A percentile compares a stretch with the other conserved stretches of the same genome.
Conservation (phyloP, 1,140 invertebrate species). For the Drosophila persimilis region DNA sequence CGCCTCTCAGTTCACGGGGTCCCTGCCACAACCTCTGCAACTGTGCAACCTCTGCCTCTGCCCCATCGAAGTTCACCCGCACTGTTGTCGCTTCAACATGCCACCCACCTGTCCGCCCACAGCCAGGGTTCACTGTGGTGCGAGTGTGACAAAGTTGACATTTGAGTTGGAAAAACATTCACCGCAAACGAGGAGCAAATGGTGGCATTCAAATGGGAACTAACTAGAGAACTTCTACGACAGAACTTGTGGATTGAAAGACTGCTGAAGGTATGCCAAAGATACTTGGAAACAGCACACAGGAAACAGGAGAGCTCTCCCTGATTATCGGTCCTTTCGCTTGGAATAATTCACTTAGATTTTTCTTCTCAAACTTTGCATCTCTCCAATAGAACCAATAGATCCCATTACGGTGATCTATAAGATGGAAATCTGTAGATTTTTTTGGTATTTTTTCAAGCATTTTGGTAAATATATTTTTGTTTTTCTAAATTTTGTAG, state of each 20-base stretch:
- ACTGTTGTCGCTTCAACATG: background rate
- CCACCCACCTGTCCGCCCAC: conserved; percentile 26
- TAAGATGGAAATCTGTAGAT: too few species aligned
- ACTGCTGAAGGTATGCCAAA: too few species aligned
- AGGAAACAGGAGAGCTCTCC: too few species aligned
- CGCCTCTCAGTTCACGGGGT: conserved; percentile 21
- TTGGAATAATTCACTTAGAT: background rate
- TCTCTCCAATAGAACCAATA: too few species aligned
- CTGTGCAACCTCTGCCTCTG: conserved; percentile 21
- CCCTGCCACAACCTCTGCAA: conserved; percentile 15
- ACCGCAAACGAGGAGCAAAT: conserved; percentile 16
- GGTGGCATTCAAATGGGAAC: conserved; percentile 20
- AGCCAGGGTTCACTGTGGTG: conserved; percentile 36
- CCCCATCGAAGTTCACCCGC: too few species aligned
- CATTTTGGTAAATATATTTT: too few species aligned
- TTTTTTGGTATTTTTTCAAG: too few species aligned
- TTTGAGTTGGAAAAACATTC: conserved; percentile 55
- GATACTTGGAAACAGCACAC: background rate
- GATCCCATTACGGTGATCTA: too few species aligned
- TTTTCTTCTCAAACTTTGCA: too few species aligned
- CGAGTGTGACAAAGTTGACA: conserved; percentile 66
- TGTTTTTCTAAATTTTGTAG: too few species aligned
- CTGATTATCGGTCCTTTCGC: too few species aligned
- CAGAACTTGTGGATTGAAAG: too few species aligned
- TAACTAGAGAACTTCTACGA: conserved; percentile 13